These are phyloP conservation scores for Smittia aterrima DNA, from an alignment of 2,888 invertebrate genomes.

Conservation along the genomic window DNA sequence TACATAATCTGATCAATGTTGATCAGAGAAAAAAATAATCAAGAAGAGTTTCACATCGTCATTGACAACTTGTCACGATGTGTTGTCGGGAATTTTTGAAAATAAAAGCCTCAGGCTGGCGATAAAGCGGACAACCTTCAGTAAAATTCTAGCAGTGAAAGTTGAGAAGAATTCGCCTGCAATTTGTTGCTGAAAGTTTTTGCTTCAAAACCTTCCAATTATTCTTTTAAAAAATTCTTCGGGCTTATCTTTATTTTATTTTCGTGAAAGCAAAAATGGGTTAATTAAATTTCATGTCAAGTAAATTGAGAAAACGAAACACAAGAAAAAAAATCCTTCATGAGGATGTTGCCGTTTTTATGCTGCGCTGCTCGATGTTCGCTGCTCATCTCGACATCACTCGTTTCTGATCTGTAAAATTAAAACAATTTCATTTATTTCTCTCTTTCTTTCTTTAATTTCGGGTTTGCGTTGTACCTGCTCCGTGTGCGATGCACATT, in stretches of 20 bases:
- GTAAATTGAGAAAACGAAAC: neutral
- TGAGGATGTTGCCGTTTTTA: too few relatives aligned
- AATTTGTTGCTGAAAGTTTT: neutral
- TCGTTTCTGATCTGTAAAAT: neutral
- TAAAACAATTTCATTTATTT: conserved; percentile 27
- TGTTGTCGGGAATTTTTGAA: too few relatives aligned
- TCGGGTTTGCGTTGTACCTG: neutral
- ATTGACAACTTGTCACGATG: too few relatives aligned
- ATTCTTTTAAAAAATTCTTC: conserved; percentile 7
- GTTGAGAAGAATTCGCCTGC: neutral
- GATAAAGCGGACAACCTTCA: too few relatives aligned
- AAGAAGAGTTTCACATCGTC: too few relatives aligned
- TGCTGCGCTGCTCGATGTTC: neutral
- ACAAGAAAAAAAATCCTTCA: neutral
- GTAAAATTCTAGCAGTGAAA: neutral
- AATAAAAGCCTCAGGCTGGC: too few relatives aligned
- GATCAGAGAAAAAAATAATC: neutral
- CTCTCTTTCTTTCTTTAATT: neutral
- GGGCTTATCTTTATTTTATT: neutral
- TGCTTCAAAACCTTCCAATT: neutral
- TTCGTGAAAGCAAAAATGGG: conserved; percentile 12
- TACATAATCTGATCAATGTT: neutral
- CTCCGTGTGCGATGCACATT: neutral
- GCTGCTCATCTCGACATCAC: conserved; percentile 21
- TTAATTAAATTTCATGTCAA: conserved; percentile 18